Conservation (phyloP, 2,797 vertebrate species). For the Enteromius radiatus region DNA sequence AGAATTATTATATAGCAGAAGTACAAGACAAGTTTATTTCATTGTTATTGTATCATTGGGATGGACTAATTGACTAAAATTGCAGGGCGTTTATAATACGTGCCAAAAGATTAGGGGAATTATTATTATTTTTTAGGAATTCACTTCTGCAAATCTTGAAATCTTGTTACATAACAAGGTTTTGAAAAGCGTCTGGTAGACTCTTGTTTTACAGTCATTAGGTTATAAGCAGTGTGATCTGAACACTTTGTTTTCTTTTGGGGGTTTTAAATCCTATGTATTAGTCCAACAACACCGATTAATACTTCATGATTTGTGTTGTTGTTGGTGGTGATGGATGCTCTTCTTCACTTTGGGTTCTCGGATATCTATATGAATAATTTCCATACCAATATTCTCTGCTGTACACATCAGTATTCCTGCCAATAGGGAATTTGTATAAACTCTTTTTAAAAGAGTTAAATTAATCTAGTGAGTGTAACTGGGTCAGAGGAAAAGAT, state of each 20-base stretch:
- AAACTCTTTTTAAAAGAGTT: neutral
- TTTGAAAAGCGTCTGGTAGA: neutral
- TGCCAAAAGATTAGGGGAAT: neutral
- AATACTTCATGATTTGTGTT: neutral
- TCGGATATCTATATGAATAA: neutral
- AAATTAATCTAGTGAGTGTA: neutral
- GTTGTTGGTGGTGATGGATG: neutral
- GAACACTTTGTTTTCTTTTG: neutral
- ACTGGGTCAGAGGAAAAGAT: neutral
- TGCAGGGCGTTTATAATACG: neutral
- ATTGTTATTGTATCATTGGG: neutral
- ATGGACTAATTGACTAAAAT: neutral
- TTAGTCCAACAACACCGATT: neutral
- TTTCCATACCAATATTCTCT: neutral
- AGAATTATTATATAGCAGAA: neutral
- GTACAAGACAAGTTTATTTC: neutral
- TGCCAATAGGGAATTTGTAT: neutral
- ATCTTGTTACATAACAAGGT: conserved; percentile 19
- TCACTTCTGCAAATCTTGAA: neutral
- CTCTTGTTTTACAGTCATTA: neutral
- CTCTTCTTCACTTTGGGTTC: neutral
- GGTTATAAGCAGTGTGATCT: neutral
- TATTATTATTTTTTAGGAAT: neutral
- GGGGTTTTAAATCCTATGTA: neutral
- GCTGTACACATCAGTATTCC: neutral